Evolutionary conservation across 2,888 invertebrate genomes (phyloP).

Genomic region (Heliconius aoede): DNA sequence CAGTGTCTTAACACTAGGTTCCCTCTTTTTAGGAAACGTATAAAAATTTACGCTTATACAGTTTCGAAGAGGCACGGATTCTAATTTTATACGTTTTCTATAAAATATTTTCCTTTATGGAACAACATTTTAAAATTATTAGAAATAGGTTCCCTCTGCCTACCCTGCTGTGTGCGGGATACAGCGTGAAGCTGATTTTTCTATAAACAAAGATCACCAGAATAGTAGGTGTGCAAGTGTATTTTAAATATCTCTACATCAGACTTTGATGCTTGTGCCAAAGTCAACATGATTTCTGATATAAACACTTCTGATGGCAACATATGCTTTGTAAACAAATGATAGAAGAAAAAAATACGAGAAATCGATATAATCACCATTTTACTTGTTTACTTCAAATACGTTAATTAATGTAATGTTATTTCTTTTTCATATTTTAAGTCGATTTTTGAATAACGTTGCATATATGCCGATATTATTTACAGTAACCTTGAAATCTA

Average conservation of each 20-base stretch:
- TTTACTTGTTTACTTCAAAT: background rate
- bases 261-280: constrained; percentile 46
- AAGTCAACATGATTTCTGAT: constrained; percentile 36
- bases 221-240: background rate
- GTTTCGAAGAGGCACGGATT: too few species aligned
- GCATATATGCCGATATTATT: constrained; percentile 15
- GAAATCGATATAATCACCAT: constrained; percentile 4
- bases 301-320: constrained; percentile 30
- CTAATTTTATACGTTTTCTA: too few species aligned
- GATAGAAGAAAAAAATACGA: constrained; percentile 19
- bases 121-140: too few species aligned
- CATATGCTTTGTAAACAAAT: constrained; percentile 24
- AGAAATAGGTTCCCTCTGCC: too few species aligned
- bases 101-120: too few species aligned
- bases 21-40: too few species aligned
- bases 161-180: too few species aligned
- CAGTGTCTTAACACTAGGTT: too few species aligned
- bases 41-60: too few species aligned
- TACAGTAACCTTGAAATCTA: constrained; percentile 14
- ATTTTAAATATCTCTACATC: constrained; percentile 34
- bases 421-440: background rate
- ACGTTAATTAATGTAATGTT: background rate
- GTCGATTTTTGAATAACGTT: background rate
- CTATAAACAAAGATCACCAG: background rate
- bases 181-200: too few species aligned